Conservation (phyloP, 1,140 invertebrate species). For the Bombus fervidus region DNA sequence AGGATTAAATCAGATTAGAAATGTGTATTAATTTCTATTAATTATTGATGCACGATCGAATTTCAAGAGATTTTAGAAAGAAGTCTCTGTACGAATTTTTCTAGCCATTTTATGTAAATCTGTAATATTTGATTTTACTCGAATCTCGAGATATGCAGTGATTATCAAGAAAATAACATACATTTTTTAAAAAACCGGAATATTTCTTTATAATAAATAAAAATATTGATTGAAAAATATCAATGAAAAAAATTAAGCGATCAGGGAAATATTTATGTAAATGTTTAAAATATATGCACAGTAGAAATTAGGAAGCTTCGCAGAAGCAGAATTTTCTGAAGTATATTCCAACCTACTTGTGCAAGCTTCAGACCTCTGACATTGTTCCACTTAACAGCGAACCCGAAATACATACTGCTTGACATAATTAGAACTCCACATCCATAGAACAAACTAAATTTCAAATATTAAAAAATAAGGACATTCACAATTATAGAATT, state of each 20-base stretch:
- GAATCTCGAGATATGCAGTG: too few species aligned
- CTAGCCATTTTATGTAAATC: neutral
- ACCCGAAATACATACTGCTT: conserved; percentile 8
- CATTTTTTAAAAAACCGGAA: neutral
- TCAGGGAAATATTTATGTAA: neutral
- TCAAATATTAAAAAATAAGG: neutral
- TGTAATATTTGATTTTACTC: too few species aligned
- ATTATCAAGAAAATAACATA: too few species aligned
- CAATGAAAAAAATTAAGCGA: neutral
- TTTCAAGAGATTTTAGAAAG: neutral
- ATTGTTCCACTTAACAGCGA: conserved; percentile 12
- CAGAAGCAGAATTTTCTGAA: neutral
- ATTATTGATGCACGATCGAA: neutral
- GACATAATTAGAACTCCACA: neutral
- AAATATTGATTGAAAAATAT: neutral
- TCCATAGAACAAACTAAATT: neutral
- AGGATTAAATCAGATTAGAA: too few species aligned
- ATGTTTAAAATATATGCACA: neutral
- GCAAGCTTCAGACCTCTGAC: conserved; percentile 5
- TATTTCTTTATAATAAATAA: neutral
- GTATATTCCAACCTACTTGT: neutral
- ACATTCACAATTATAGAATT: neutral
- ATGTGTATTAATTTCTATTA: neutral
- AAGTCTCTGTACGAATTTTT: neutral
- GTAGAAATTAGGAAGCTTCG: neutral